phyloP scores from a whole-genome alignment of 2,888 invertebrate genomes.

The Asteroscopus sphinx region DNA sequence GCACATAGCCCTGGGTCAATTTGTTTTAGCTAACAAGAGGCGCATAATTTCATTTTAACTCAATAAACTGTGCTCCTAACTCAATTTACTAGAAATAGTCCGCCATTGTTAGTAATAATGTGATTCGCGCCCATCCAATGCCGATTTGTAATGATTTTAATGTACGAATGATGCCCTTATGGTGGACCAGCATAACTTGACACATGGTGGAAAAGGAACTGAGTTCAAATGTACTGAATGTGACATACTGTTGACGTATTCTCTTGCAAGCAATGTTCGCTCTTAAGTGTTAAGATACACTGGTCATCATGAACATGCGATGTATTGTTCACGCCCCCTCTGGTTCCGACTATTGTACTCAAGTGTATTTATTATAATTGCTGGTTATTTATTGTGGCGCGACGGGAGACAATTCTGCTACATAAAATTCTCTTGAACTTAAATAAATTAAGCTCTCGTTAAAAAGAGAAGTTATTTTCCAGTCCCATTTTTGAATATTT shows the following conservation, averaged over 20 bases:
- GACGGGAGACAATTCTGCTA: slow-evolving; percentile 64
- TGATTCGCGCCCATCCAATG: slow-evolving; percentile 79
- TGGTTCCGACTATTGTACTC: slow-evolving; percentile 71
- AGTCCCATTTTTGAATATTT: slow-evolving; percentile 20
- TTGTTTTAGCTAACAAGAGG: slow-evolving; percentile 76
- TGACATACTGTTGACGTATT: slow-evolving; percentile 22
- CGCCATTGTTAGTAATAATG: slow-evolving; percentile 76
- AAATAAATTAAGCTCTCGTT: slow-evolving; percentile 54
- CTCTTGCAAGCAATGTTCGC: slow-evolving; percentile 32
- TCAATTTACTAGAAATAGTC: slow-evolving; percentile 78
- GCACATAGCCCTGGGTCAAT: slow-evolving; percentile 50
- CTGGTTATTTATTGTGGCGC: slow-evolving; percentile 76
- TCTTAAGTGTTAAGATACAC: slow-evolving; percentile 28
- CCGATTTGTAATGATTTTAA: slow-evolving; percentile 87
- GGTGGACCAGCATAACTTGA: slow-evolving; percentile 11
- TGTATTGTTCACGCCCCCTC: slow-evolving; percentile 70
- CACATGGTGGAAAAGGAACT: slow-evolving; percentile 11
- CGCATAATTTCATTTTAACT: slow-evolving; percentile 84
- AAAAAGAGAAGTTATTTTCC: slow-evolving; percentile 32
- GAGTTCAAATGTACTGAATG: slow-evolving; percentile 1
- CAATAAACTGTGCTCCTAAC: slow-evolving; percentile 76
- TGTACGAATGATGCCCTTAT: slow-evolving; percentile 71
- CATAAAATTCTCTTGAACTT: slow-evolving; percentile 58
- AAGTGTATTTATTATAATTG: slow-evolving; percentile 78
- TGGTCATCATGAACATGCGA: slow-evolving; percentile 52